Conservation (phyloP, 2,113 vertebrate genomes). For the Daubentonia madagascariensis region DNA sequence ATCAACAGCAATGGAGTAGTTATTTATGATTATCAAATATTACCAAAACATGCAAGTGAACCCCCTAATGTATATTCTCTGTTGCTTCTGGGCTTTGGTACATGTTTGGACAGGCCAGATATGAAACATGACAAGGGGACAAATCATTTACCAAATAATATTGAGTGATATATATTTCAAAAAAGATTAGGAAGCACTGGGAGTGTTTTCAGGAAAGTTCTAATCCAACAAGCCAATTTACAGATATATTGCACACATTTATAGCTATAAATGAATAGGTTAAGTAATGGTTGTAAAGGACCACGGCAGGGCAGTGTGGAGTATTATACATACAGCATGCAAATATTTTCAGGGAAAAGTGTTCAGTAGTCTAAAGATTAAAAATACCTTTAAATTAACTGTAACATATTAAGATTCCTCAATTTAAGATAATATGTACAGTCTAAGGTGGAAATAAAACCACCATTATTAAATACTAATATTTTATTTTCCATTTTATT, state of each 20-base stretch:
- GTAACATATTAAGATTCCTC: background rate
- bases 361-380: background rate
- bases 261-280: background rate
- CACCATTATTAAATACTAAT: background rate
- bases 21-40: background rate
- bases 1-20: background rate
- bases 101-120: background rate
- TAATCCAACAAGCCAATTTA: background rate
- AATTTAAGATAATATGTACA: background rate
- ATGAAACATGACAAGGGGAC: background rate
- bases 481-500: background rate
- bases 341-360: too few species aligned
- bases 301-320: fast-evolving
- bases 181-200: background rate
- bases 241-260: background rate
- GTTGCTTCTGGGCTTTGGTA: background rate
- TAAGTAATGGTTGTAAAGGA: background rate
- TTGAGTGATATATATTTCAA: background rate
- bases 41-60: background rate
- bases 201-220: background rate
- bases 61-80: background rate
- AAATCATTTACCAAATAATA: background rate
- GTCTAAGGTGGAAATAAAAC: background rate
- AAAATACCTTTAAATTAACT: background rate
- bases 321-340: too few species aligned